Percentiles rank a stretch among this genome's conserved stretches.
Evolutionary conservation across 1,140 invertebrate genomes (phyloP).

Genomic region (Diprion similis): DNA sequence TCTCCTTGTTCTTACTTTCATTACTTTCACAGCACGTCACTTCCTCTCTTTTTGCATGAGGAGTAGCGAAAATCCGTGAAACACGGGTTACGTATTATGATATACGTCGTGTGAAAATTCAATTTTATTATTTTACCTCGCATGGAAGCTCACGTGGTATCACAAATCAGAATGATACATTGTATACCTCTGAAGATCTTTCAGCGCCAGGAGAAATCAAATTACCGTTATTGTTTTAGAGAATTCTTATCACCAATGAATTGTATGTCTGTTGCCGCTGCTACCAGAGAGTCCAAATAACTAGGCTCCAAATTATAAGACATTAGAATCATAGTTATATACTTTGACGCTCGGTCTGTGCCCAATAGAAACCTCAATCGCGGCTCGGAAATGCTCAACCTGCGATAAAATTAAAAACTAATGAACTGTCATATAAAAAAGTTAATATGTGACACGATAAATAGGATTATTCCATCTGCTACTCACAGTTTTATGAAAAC

Average conservation of each 20-base stretch:
- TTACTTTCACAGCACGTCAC: too few relatives aligned
- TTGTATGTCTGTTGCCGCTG: constrained; percentile 26
- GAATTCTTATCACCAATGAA: not conserved
- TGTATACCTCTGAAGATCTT: too few relatives aligned
- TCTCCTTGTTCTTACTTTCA: too few relatives aligned
- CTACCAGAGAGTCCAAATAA: constrained; percentile 52
- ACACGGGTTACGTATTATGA: too few relatives aligned
- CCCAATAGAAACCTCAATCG: constrained; percentile 43
- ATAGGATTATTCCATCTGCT: constrained; percentile 15
- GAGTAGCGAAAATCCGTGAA: too few relatives aligned
- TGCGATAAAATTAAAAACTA: constrained; percentile 38
- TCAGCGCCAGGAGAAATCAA: too few relatives aligned
- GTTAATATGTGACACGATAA: constrained; percentile 21
- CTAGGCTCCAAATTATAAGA: constrained; percentile 55
- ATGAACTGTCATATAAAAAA: constrained; percentile 24
- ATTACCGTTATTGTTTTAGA: too few relatives aligned
- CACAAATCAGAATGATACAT: too few relatives aligned
- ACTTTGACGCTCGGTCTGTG: constrained; percentile 48
- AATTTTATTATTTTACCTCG: too few relatives aligned
- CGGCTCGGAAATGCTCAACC: constrained; percentile 52
- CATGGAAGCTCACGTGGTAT: too few relatives aligned
- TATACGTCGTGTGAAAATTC: too few relatives aligned
- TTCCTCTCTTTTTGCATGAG: too few relatives aligned
- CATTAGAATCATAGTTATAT: constrained; percentile 56
- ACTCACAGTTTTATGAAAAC: constrained; percentile 60